phyloP scores from a whole-genome alignment of 1,140 invertebrate genomes.

The Panonychus citri region DNA sequence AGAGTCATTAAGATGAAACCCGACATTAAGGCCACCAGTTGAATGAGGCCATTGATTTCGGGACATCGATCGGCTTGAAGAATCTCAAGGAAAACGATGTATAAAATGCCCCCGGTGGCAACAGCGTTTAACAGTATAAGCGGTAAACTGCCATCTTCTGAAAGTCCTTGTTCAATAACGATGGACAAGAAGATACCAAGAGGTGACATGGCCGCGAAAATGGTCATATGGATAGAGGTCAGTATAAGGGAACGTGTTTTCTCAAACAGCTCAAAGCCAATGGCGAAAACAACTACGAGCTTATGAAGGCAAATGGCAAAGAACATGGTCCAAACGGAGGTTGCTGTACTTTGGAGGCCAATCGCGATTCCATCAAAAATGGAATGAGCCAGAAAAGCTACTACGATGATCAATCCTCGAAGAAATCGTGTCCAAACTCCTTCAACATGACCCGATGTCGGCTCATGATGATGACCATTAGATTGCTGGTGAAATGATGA shows the following conservation, averaged over 20 bases:
- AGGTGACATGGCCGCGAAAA: neutral
- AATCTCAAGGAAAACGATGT: constrained; percentile 77
- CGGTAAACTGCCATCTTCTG: neutral
- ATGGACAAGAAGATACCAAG: constrained; percentile 4
- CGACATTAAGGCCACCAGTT: constrained; percentile 8
- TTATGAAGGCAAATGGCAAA: constrained; percentile 56
- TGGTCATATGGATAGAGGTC: neutral
- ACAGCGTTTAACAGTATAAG: constrained; percentile 23
- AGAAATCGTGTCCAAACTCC: neutral
- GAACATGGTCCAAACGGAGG: constrained; percentile 50
- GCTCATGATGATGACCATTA: too few species aligned
- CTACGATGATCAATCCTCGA: constrained; percentile 11
- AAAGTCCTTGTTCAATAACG: neutral
- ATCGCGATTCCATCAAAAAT: constrained; percentile 69
- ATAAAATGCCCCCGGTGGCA: constrained; percentile 71
- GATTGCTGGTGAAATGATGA: too few species aligned
- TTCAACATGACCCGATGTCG: too few species aligned
- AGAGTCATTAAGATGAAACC: constrained; percentile 10
- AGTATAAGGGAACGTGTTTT: neutral
- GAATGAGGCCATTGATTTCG: constrained; percentile 1
- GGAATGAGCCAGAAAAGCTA: constrained; percentile 63
- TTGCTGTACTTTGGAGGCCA: constrained; percentile 37
- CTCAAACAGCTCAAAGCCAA: neutral
- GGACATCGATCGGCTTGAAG: constrained; percentile 28
- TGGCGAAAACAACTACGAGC: neutral